phyloP scores from a whole-genome alignment of 1,140 invertebrate genomes.

The Theocolax elegans region DNA sequence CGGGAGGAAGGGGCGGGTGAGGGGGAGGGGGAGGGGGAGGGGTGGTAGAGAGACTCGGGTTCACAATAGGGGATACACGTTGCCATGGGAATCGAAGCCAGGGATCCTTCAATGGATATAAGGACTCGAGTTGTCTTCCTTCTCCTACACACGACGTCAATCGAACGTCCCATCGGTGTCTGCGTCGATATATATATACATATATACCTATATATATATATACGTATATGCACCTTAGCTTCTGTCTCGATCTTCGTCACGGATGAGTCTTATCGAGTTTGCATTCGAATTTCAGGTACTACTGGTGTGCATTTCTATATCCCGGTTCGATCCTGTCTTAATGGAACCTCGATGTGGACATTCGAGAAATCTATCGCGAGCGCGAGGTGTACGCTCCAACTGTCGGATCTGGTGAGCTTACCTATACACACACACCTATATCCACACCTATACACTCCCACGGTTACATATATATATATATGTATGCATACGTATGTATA shows the following conservation, averaged over 20 bases:
- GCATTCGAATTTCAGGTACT: conserved; percentile 26
- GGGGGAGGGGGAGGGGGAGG: no score
- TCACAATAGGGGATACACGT: conserved; percentile 42
- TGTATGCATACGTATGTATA: no score
- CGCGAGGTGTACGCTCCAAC: no score
- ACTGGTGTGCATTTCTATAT: background rate
- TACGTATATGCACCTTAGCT: background rate
- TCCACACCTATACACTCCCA: no score
- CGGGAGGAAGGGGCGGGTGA: no score
- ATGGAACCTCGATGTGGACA: background rate
- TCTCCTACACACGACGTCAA: conserved; percentile 10
- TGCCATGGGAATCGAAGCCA: conserved; percentile 38
- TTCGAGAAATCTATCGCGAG: background rate
- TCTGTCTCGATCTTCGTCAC: background rate
- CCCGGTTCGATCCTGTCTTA: background rate
- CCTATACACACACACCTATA: no score
- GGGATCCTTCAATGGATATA: conserved; percentile 31
- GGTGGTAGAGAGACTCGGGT: no score
- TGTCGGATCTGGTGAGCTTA: no score
- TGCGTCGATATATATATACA: no score
- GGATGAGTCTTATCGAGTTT: conserved; percentile 26
- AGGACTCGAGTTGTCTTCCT: background rate
- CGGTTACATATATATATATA: no score
- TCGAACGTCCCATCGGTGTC: no score
- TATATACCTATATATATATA: no score